Base-by-base conservation (phyloP, 1,140 invertebrate genomes). In the Leptestheria dahalacensis region DNA sequence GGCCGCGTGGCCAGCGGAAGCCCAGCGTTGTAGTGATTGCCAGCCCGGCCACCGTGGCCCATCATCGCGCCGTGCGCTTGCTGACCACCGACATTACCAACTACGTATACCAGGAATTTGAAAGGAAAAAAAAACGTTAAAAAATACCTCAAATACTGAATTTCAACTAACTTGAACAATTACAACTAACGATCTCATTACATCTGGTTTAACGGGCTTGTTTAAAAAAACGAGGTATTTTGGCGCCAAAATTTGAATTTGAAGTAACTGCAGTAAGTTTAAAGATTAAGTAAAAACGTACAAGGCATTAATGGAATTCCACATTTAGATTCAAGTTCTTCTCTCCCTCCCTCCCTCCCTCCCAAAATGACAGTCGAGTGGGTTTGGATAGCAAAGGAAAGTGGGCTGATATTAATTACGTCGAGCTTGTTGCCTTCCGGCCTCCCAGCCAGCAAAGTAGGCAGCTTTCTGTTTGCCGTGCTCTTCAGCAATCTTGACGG, bases 401-500 rank as follows among this genome's bases (percentile, higher is more conserved):
- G 49, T 28, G 26, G 24, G 47, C n/a, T 11, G 23, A 51, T 52
- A 28, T 26, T 29, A 29, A 29, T 60, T 60, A 60, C 58, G 49
- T 51, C 58, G 49, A 25, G 58, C 51, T 57, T 62, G 60, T 57
- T 61, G 60, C 25, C 62, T 63, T 3, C 77, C 78, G 10, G 77
- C 77, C 65, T 78, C 75, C 72, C 74, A 78, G n/a, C 73, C 78
- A 62, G 74, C 77, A 65, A 77, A 78, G 69, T 80, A 81, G 48
- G 77, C 76, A 6, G 87, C 86, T 67, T 90, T 90, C 68, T 88
- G 85, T 70, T 92, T 91, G 12, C 88, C 88, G 69, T 94, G 91
- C 70, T 95, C 91, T 70, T 94, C 90, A 0, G 91, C 92, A 65
- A 94, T 78, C 76, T 87, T 88, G 15, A 96, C 88, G 60, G 80